Conservation (phyloP, 2,113 vertebrate species). For the Synodontis membranacea region DNA sequence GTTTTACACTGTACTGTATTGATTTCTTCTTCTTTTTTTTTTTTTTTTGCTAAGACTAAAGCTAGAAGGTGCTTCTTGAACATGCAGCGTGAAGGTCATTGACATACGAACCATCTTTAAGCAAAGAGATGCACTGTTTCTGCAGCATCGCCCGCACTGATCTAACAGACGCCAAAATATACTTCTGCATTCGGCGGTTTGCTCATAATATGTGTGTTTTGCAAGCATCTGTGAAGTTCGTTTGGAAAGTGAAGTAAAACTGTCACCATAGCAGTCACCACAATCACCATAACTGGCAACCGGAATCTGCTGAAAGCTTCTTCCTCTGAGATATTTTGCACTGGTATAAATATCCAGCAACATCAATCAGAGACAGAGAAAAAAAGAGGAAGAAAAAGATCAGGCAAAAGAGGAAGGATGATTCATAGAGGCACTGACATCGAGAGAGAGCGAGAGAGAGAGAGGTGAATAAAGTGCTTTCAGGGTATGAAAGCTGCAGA, state of each 20-base stretch:
- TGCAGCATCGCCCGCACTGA: neutral
- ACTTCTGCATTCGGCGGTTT: neutral
- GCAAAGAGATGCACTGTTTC: neutral
- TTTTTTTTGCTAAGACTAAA: neutral
- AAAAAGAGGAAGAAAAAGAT: conserved; percentile 15
- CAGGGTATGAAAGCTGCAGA: conserved; percentile 40
- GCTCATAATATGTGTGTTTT: neutral
- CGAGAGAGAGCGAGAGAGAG: conserved; percentile 23
- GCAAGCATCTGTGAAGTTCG: neutral
- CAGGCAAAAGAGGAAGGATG: conserved; percentile 36
- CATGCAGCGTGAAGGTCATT: neutral
- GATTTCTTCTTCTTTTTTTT: too few relatives aligned
- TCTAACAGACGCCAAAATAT: neutral
- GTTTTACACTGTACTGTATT: neutral
- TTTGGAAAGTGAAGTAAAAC: conserved; percentile 4
- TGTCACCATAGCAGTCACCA: neutral
- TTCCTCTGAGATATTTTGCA: conserved; percentile 73
- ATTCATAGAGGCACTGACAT: conserved; percentile 29
- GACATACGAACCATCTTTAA: neutral
- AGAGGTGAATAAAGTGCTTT: neutral
- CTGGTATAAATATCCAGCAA: conserved; percentile 69
- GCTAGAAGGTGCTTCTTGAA: neutral
- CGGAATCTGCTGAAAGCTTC: conserved; percentile 50
- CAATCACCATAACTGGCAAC: conserved; percentile 21
- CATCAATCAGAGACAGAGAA: neutral